A percentile compares a stretch with the other conserved stretches of the same genome.
These are phyloP conservation scores for Notamacropus eugenii DNA, from an alignment of 2,797 vertebrate genomes.

Conservation along the genomic window DNA sequence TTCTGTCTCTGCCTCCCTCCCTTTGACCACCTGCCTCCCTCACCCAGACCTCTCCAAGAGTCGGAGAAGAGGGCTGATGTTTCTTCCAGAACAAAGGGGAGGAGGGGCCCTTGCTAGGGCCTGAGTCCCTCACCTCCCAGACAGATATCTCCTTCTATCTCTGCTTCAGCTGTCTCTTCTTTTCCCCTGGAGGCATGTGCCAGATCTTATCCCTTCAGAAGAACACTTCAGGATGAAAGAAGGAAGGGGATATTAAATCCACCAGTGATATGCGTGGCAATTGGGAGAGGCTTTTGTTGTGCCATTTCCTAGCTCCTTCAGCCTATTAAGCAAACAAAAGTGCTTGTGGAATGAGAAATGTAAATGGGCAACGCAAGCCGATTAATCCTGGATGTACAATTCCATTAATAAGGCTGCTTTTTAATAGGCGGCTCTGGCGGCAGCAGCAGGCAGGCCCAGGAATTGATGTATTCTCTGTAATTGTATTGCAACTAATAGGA, in stretches of 20 bases:
- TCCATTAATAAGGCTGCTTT: constrained; percentile 87
- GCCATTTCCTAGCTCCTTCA: constrained; percentile 87
- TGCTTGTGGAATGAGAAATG: constrained; percentile 88
- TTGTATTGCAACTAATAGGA: constrained; percentile 88
- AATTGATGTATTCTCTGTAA: constrained; percentile 87
- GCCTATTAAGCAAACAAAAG: constrained; percentile 89
- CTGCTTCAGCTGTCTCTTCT: rapidly evolving
- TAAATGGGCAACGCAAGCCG: constrained; percentile 84
- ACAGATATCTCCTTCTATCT: neutral
- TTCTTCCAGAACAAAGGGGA: neutral
- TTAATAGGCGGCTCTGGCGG: constrained; percentile 86
- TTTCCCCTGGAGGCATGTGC: constrained; percentile 54
- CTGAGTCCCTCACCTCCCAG: neutral
- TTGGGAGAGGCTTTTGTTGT: constrained; percentile 84
- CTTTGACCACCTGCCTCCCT: neutral
- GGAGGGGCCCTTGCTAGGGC: neutral
- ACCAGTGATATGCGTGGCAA: constrained; percentile 75
- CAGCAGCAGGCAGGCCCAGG: constrained; percentile 82
- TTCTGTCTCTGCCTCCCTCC: neutral
- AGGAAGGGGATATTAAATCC: constrained; percentile 77
- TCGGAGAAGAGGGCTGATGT: neutral
- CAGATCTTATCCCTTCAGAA: constrained; percentile 70
- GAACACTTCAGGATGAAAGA: constrained; percentile 56
- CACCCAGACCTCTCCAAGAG: neutral
- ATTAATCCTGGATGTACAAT: constrained; percentile 89